Conservation (phyloP, 2,113 vertebrate genomes). For the Triplophysa tibetana region DNA sequence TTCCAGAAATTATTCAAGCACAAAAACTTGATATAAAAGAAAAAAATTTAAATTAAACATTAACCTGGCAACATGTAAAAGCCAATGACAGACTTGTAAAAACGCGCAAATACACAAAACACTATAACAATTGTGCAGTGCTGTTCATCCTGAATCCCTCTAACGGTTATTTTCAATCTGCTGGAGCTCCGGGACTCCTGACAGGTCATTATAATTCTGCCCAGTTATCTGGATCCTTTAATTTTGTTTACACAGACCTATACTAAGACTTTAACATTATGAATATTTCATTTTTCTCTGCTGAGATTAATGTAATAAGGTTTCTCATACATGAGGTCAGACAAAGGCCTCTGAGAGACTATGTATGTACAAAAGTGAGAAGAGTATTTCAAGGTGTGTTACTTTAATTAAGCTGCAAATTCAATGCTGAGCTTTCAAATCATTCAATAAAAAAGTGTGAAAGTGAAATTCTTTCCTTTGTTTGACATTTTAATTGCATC, state of each 20-base stretch:
- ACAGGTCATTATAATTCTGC: slow-evolving; percentile 1
- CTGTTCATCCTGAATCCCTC: neutral
- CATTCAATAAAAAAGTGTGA: neutral
- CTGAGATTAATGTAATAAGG: neutral
- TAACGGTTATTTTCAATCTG: neutral
- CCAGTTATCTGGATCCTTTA: neutral
- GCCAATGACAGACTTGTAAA: neutral
- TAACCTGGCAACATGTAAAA: neutral
- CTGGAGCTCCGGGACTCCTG: neutral
- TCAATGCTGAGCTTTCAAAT: neutral
- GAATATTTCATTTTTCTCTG: neutral
- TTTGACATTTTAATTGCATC: neutral
- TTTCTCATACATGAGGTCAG: neutral
- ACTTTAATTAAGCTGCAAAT: slow-evolving; percentile 2
- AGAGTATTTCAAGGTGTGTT: neutral
- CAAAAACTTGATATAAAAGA: too few species aligned
- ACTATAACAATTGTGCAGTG: too few species aligned
- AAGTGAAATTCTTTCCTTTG: slow-evolving; percentile 25
- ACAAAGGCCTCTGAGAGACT: neutral
- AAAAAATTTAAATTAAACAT: too few species aligned
- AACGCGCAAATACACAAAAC: too few species aligned
- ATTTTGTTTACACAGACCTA: neutral
- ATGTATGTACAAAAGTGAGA: neutral
- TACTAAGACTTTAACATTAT: neutral
- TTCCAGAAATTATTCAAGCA: too few species aligned